Base-by-base conservation (phyloP, 1,140 invertebrate species). In the Scaptomyza montana region DNA sequence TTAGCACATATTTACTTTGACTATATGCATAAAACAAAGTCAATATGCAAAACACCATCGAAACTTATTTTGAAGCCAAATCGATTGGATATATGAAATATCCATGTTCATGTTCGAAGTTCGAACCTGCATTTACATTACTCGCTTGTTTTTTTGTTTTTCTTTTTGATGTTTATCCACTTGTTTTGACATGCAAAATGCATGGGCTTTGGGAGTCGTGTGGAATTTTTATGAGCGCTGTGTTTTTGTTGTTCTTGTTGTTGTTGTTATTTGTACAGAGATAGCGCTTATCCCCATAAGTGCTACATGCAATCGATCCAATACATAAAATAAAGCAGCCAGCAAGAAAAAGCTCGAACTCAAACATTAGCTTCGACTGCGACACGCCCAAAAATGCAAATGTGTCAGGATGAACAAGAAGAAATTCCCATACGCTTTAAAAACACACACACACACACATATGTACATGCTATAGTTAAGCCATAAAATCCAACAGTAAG, bases 321-420 rank as follows among this genome's bases (percentile, higher is more conserved):
- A 36, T 54, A 33, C 55, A 33, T 43, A 21, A 53, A 63, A 56
- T 9, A 63, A 33, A 30, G 3, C 9, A 39, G 3, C 36, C 21
- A 50, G 30, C 33, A 54, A 13, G 39, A 25, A 16, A 33, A 56
- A 36, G 4, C 28, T 49, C 13, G 5, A 50, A 19, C 47, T 16
- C 19, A 41, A 39, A 49, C 54, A 10, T 36, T 30, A 41, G 54
- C 54, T 33, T 33, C 50, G 54, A 49, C 19, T 77, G 78, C 78
- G 71, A 16, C 46, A 28, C 25, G 45, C n/a, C n/a, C 49, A 39
- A 77, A 71, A 71, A 85, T 86, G 69, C 80, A 84, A 80, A 86
- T 80, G 49, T 65, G 28, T 5, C 28, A 33, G 41, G 4, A 36
- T 8, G 9, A 0, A 36, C 33, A 36, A 46, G 53, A 49, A 25